Percentiles rank a stretch among this genome's conserved stretches.
phyloP scores from a whole-genome alignment of 2,888 invertebrate species.

The Oscheius sp. region DNA sequence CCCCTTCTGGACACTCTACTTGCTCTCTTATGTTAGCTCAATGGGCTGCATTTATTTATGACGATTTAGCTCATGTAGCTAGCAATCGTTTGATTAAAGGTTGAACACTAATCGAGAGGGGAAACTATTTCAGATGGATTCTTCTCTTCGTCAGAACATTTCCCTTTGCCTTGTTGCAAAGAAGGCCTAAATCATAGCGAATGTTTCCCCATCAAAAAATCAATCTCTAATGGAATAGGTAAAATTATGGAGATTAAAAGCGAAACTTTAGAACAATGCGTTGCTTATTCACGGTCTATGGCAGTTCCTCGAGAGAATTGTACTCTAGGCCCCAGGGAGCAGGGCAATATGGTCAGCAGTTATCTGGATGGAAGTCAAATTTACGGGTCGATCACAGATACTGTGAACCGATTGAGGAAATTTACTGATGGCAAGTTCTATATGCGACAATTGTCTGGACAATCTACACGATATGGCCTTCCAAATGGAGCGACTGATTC shows the following conservation, averaged over 20 bases:
- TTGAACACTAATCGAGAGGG: conserved; percentile 6
- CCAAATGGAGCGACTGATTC: conserved; percentile 28
- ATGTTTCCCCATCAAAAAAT: conserved; percentile 43
- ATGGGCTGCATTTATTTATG: conserved; percentile 69
- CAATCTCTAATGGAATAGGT: conserved; percentile 1
- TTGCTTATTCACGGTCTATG: conserved; percentile 63
- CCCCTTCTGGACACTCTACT: conserved; percentile 44
- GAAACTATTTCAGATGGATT: conserved; percentile 36
- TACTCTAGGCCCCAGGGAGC: conserved; percentile 77
- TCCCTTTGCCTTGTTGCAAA: conserved; percentile 64
- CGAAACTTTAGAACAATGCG: conserved; percentile 43
- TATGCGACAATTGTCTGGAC: conserved; percentile 44
- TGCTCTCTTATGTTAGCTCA: conserved; percentile 82
- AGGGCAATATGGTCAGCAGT: conserved; percentile 88
- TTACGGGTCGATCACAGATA: conserved; percentile 87
- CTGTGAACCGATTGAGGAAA: conserved; percentile 80
- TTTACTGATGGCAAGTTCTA: conserved; percentile 74
- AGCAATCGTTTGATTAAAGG: conserved; percentile 76
- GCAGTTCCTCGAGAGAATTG: conserved; percentile 62
- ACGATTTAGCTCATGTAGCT: conserved; percentile 75
- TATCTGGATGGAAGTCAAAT: conserved; percentile 82
- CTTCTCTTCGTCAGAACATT: conserved; percentile 74
- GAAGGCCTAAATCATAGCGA: conserved; percentile 57
- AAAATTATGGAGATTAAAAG: no score
- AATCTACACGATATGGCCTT: conserved; percentile 34